phyloP scores from a whole-genome alignment of 2,113 vertebrate genomes.

The Smithornis capensis region DNA sequence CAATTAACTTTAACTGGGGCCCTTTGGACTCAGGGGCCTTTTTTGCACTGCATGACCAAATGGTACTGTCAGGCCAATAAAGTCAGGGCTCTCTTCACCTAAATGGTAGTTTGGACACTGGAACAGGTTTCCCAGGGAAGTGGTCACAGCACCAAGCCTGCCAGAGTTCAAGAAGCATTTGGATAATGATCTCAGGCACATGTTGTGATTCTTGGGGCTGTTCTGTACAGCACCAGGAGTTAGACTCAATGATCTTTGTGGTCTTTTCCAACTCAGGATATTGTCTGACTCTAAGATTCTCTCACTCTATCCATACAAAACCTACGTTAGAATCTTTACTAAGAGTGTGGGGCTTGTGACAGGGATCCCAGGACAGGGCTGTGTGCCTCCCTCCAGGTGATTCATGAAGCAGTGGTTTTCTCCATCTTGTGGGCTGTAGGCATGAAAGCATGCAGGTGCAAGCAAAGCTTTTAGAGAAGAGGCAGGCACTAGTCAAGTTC shows the following conservation, averaged over 20 bases:
- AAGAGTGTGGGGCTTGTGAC: background rate
- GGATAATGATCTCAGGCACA: background rate
- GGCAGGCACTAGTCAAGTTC: background rate
- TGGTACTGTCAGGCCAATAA: background rate
- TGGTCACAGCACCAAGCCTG: background rate
- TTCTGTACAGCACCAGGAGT: background rate
- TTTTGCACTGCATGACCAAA: background rate
- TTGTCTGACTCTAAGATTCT: background rate
- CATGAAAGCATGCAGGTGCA: background rate
- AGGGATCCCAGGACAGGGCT: background rate
- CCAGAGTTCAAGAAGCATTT: background rate
- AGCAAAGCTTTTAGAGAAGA: background rate
- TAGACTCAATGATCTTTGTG: background rate
- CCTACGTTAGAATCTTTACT: background rate
- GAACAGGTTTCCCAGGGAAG: background rate
- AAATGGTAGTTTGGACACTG: background rate
- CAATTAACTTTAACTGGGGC: background rate
- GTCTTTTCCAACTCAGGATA: background rate
- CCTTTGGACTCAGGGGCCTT: background rate
- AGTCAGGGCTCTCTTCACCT: background rate
- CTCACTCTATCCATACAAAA: background rate
- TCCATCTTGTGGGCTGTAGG: background rate
- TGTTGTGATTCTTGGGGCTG: background rate
- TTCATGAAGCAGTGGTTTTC: background rate
- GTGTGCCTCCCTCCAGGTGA: background rate